Evolutionary conservation across 2,113 vertebrate genomes (phyloP), one percentile per base, ranked within the genome.

Genomic region (Pelecanoides urinatrix): DNA sequence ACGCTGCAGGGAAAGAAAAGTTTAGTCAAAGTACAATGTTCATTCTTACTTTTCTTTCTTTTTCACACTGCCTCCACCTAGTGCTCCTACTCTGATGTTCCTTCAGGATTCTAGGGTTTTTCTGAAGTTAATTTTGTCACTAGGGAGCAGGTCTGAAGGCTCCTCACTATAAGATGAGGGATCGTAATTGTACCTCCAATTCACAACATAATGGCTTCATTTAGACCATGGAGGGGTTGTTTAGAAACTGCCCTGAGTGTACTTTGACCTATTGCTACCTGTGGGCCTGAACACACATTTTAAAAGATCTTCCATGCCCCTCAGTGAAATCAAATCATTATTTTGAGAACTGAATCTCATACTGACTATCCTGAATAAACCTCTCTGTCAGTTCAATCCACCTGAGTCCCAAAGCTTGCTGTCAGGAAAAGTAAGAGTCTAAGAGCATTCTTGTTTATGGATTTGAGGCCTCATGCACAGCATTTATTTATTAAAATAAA

Each of bases 11-110:
- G 34, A 59, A 92, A 95, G 78, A 63, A 90, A 93, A 95, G 80
- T 93, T 97, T 95, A 95, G 94, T 94, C 80, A 76, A 93, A 96
- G 83, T 70, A 89, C 61, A 93, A 38, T 80, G n/a, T 21, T 91
- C 0, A 0, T 58, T 77, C 92, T 88, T 90, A 56, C 68, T 96
- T 85, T 92, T 38, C 84, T 84, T 90, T 95, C 58, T 47, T 76
- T 92, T 87, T 95, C 87, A 70, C 72, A 29, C 44, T 92, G 68
- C 65, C 77, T 84, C 63, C 63, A 88, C 82, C 67, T 77, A 72
- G 49, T 59, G 56, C 42, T 91, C 70, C 59, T 68, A 73, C 47
- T 95, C 80, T 70, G 53, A 88, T 62, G 45, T 78, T 76, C 78
- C 84, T 93, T 86, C 65, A 73, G 53, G 58, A 90, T 78, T 61